Evolutionary conservation across 2,888 invertebrate species (phyloP).

Genomic region (Schizaphis graminum): DNA sequence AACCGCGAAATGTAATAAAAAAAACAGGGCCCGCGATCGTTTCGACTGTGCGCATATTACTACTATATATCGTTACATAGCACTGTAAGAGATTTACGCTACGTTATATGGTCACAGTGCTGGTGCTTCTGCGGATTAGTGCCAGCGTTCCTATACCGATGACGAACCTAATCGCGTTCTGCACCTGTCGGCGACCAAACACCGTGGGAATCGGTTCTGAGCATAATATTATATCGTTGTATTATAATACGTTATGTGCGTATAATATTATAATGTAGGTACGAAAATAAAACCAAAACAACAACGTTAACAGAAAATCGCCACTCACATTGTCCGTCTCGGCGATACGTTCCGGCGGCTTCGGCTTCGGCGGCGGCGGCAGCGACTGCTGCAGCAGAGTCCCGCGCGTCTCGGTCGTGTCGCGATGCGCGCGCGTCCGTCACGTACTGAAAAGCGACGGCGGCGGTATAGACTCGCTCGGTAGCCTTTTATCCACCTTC

Average conservation of each 20-base stretch:
- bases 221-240: background rate
- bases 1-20: background rate
- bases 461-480: conserved; percentile 55
- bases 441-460: conserved; percentile 61
- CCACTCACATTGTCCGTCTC: conserved; percentile 56
- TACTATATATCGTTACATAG: background rate
- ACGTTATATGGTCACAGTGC: background rate
- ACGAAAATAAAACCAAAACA: background rate
- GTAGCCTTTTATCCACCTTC: background rate
- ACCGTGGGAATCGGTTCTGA: background rate
- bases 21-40: background rate
- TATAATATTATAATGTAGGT: too few species aligned
- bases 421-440: conserved; percentile 63
- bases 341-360: conserved; percentile 37
- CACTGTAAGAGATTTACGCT: background rate
- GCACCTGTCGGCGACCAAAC: background rate
- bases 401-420: conserved; percentile 49
- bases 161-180: background rate
- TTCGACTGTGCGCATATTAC: background rate
- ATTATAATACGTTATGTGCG: too few species aligned
- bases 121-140: background rate
- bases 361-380: background rate
- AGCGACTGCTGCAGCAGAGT: conserved; percentile 44
- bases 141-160: background rate
- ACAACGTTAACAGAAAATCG: conserved; percentile 1